Base-by-base conservation (phyloP, 2,888 invertebrate genomes). In the Leucophenga maculata region DNA sequence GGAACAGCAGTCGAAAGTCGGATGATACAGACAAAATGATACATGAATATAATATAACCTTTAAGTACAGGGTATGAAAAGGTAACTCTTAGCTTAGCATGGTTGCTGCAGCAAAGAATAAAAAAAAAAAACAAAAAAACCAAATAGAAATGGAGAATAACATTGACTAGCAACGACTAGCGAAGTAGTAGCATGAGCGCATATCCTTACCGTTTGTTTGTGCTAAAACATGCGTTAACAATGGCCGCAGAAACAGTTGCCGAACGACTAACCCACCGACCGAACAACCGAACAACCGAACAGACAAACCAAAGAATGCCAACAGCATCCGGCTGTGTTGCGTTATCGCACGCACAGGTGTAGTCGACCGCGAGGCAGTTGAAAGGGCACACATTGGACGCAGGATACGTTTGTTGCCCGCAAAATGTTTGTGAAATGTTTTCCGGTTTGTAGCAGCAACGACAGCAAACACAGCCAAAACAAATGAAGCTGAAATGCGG, bases 401-500 rank as follows among this genome's bases (percentile, higher is more conserved):
- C 46, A 9, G 60, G 46, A 67, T 70, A 62, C 68, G 46, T 26
- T 54, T 62, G 62, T 22, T 59, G 60, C 64, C 77, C 78, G 76
- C 79, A 80, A 73, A 76, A 74, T 76, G 75, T 72, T 77, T 74
- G 76, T 71, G 74, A 76, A 68, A 74, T 78, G 72, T 69, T 75
- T 75, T 78, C 74, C 75, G 77, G 77, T 69, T 72, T 68, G 69
- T 57, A 44, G n/a, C 50, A 50, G 50, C 13, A 18, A 44, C 22
- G 48, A 59, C 67, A 64, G 62, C 62, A 64, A 64, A 72, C 57
- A 71, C 67, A 68, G 44, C 48, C 62, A 62, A 46, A 65, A 71
- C 82, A 82, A 78, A 78, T 78, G 81, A 77, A 78, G 75, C 79
- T 77, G 82, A 83, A 83, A 85, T 80, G 78, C 75, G 77, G 80